Evolutionary conservation across 2,888 invertebrate genomes (phyloP).

Genomic region (Morpho deidamia): DNA sequence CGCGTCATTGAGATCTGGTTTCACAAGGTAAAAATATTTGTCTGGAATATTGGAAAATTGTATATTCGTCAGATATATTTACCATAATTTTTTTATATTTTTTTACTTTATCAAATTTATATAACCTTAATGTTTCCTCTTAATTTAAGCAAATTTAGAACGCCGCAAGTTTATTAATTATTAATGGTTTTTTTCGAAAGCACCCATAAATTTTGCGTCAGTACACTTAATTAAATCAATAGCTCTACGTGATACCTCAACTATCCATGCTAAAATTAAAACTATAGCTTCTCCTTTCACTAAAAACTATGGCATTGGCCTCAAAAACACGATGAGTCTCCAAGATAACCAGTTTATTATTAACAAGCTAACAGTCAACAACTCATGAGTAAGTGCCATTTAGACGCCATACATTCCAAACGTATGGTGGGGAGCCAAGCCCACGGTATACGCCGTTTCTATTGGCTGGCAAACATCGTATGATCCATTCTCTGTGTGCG

Average conservation of each 20-base stretch:
- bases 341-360: conserved; percentile 70
- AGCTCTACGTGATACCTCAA: too few species aligned
- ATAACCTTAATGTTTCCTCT: too few species aligned
- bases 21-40: conserved; percentile 51
- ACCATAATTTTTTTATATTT: too few species aligned
- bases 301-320: conserved; percentile 52
- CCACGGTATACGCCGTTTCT: conserved; percentile 52
- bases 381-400: conserved; percentile 43
- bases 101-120: too few species aligned
- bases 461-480: conserved; percentile 69
- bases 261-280: not conserved
- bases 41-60: conserved; percentile 29
- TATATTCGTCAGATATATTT: not conserved
- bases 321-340: conserved; percentile 47
- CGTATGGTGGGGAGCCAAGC: conserved; percentile 71
- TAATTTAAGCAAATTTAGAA: not conserved
- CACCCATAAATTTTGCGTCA: too few species aligned
- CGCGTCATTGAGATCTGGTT: conserved; percentile 40
- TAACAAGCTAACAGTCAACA: conserved; percentile 34
- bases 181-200: too few species aligned
- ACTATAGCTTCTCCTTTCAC: conserved; percentile 21
- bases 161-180: too few species aligned
- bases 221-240: too few species aligned
- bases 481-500: conserved; percentile 63
- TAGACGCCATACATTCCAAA: conserved; percentile 60